Conservation (phyloP, 2,888 invertebrate species). For the Xestoiulus laeticollis region DNA sequence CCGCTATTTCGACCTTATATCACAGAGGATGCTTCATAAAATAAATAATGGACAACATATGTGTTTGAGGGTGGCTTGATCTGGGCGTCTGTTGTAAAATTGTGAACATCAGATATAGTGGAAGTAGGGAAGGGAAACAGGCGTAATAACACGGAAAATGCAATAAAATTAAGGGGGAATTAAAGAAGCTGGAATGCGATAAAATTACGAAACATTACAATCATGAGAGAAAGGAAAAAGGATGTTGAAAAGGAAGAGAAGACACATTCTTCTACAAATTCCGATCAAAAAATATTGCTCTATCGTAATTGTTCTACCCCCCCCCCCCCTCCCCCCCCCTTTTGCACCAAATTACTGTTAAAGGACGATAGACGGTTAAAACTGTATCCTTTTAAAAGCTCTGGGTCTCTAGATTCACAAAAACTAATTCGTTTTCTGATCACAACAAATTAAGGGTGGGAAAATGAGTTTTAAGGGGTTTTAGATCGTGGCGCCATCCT, state of each 20-base stretch:
- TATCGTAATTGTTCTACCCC: background rate
- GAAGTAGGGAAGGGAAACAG: background rate
- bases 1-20: conserved; percentile 3
- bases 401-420: background rate
- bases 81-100: background rate
- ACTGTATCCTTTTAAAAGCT: background rate
- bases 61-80: background rate
- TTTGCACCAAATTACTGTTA: background rate
- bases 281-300: conserved; percentile 24
- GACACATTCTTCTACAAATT: background rate
- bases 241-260: background rate
- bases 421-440: background rate
- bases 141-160: conserved; percentile 11
- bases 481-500: background rate
- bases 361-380: background rate
- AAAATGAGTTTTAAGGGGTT: background rate
- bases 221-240: background rate
- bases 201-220: conserved; percentile 34
- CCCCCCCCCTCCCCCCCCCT: too few relatives aligned
- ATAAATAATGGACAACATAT: conserved; percentile 2
- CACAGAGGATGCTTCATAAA: background rate
- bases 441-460: background rate
- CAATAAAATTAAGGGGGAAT: background rate
- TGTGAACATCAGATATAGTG: background rate
- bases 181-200: background rate